Conservation (phyloP, 2,888 invertebrate species). For the Cryptocephalus primarius region DNA sequence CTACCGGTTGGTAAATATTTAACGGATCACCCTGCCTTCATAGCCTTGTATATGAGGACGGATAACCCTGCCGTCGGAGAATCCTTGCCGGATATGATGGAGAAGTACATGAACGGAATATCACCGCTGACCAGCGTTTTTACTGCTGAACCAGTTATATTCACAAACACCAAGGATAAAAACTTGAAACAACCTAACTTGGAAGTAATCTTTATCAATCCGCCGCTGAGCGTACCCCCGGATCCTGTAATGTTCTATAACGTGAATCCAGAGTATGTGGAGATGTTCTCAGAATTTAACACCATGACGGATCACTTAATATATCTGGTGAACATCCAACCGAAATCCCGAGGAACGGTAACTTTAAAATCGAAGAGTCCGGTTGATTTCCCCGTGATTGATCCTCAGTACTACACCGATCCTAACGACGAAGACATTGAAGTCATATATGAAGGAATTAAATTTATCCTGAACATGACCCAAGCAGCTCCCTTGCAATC, state of each 20-base stretch:
- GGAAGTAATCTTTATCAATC: not conserved
- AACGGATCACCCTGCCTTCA: constrained; percentile 20
- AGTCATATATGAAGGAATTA: constrained; percentile 48
- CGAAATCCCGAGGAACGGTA: constrained; percentile 22
- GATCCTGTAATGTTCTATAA: not conserved
- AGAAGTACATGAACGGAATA: constrained; percentile 1
- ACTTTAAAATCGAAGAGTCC: constrained; percentile 21
- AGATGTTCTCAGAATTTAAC: constrained; percentile 3
- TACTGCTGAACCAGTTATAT: constrained; percentile 1
- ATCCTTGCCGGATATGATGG: not conserved
- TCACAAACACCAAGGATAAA: constrained; percentile 4
- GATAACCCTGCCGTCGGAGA: not conserved
- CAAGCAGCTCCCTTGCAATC: constrained; percentile 47
- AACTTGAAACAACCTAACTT: not conserved
- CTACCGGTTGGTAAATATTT: constrained; percentile 21
- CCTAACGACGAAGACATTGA: constrained; percentile 45
- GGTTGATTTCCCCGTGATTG: constrained; percentile 23
- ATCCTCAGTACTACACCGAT: constrained; percentile 20
- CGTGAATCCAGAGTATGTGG: not conserved
- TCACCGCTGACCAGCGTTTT: constrained; percentile 2
- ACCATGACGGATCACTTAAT: constrained; percentile 9
- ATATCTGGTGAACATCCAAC: constrained; percentile 17
- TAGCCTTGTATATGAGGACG: constrained; percentile 12
- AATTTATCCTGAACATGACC: constrained; percentile 21
- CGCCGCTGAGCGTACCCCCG: not conserved